These are phyloP conservation scores for Clanis bilineata DNA, from an alignment of 2,888 invertebrate genomes.

Conservation along the genomic window DNA sequence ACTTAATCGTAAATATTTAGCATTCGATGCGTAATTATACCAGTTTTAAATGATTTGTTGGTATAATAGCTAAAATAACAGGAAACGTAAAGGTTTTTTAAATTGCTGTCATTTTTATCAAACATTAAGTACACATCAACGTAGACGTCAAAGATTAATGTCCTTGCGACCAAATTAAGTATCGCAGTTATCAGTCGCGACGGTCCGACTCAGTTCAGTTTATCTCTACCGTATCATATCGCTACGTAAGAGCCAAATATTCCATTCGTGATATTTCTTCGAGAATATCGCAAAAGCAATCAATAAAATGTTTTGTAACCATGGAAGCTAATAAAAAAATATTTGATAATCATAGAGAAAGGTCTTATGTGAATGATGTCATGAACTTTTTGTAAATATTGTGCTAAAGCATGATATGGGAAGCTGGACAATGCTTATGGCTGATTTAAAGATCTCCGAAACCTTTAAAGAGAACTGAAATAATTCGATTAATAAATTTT, in stretches of 20 bases:
- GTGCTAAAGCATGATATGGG: constrained; percentile 4
- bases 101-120: background rate
- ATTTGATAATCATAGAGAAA: no score
- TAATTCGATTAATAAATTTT: background rate
- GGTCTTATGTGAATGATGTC: constrained; percentile 2
- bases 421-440: background rate
- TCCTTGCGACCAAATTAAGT: constrained; percentile 27
- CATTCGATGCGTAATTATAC: constrained; percentile 16
- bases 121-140: background rate
- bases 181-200: constrained; percentile 26
- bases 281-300: background rate
- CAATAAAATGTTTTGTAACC: background rate
- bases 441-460: background rate
- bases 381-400: background rate
- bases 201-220: background rate
- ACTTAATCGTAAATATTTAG: background rate
- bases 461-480: background rate
- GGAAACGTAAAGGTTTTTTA: constrained; percentile 8
- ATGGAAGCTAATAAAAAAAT: background rate
- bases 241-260: background rate
- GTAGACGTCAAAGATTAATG: constrained; percentile 8
- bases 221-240: constrained; percentile 16
- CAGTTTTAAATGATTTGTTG: constrained; percentile 23
- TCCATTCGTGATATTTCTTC: background rate
- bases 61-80: background rate